Conservation (phyloP, 2,113 vertebrate species). For the Istiophorus platypterus region DNA sequence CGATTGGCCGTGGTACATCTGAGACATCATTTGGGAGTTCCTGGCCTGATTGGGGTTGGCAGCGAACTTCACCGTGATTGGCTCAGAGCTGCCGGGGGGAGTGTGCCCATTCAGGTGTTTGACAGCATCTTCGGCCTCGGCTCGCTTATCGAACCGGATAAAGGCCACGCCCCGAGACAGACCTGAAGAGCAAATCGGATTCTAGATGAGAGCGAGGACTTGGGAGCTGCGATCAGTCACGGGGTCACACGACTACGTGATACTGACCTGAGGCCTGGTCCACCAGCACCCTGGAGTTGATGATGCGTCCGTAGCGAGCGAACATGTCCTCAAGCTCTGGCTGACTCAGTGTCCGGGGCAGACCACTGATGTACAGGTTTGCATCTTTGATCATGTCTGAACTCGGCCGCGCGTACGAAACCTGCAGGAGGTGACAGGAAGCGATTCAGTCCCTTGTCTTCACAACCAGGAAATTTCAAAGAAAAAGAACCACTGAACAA, state of each 20-base stretch:
- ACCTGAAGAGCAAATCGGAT: slow-evolving; percentile 77
- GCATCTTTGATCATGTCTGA: slow-evolving; percentile 98
- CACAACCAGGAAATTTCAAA: not conserved
- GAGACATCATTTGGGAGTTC: slow-evolving; percentile 92
- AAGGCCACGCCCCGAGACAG: slow-evolving; percentile 97
- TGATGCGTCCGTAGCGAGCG: slow-evolving; percentile 93
- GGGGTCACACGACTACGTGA: not conserved
- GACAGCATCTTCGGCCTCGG: slow-evolving; percentile 97
- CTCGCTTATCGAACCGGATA: slow-evolving; percentile 96
- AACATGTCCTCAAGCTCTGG: slow-evolving; percentile 99
- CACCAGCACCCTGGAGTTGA: slow-evolving; percentile 97
- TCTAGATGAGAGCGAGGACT: not conserved
- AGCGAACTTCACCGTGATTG: slow-evolving; percentile 98
- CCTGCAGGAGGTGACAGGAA: slow-evolving; percentile 80
- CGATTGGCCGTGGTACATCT: slow-evolving; percentile 94
- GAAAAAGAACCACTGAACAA: not conserved
- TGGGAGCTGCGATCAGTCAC: not conserved
- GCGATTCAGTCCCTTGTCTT: not conserved
- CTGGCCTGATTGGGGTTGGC: slow-evolving; percentile 97
- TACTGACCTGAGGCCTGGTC: slow-evolving; percentile 96
- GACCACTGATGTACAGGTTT: slow-evolving; percentile 96
- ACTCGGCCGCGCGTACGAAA: slow-evolving; percentile 96
- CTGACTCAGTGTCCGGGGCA: slow-evolving; percentile 95
- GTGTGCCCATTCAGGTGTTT: slow-evolving; percentile 96
- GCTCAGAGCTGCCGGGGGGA: slow-evolving; percentile 92